These are phyloP conservation scores for Mycetomoellerius zeteki DNA, from an alignment of 1,140 invertebrate genomes.

Conservation along the genomic window DNA sequence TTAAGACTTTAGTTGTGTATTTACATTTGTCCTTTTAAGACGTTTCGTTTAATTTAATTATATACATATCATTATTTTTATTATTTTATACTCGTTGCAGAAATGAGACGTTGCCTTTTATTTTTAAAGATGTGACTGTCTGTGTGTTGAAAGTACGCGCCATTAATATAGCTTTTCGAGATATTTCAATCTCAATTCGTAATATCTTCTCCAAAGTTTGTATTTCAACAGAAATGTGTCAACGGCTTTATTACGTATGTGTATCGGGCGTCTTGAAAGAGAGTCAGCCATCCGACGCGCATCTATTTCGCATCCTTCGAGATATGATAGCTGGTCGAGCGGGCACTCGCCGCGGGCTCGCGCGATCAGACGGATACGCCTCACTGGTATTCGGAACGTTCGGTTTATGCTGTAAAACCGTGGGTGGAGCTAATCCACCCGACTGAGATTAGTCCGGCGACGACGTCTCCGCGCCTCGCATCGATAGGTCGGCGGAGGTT, in stretches of 20 bases:
- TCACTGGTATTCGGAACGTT: constrained; percentile 53
- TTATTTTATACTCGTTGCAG: neutral
- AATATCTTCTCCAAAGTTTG: neutral
- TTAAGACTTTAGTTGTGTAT: too few species aligned
- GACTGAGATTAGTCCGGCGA: constrained; percentile 52
- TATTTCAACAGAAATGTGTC: neutral
- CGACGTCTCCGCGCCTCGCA: constrained; percentile 45
- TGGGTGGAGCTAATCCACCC: constrained; percentile 39
- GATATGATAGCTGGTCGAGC: neutral
- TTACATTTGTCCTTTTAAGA: too few species aligned
- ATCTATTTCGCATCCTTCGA: constrained; percentile 28
- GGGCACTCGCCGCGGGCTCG: neutral
- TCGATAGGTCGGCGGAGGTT: constrained; percentile 49
- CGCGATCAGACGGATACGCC: constrained; percentile 26
- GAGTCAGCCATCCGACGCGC: constrained; percentile 19
- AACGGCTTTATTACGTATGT: neutral
- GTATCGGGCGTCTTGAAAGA: neutral
- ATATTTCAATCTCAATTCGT: neutral
- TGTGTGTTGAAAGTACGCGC: neutral
- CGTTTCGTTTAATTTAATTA: too few species aligned
- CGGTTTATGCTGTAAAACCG: constrained; percentile 37
- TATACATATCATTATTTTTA: neutral
- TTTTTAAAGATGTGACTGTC: neutral
- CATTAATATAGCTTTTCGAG: neutral
- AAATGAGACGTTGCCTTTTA: neutral